A percentile compares a stretch with the other conserved stretches of the same genome.
Conservation (phyloP, 1,140 invertebrate species). For the Sipha flava region DNA sequence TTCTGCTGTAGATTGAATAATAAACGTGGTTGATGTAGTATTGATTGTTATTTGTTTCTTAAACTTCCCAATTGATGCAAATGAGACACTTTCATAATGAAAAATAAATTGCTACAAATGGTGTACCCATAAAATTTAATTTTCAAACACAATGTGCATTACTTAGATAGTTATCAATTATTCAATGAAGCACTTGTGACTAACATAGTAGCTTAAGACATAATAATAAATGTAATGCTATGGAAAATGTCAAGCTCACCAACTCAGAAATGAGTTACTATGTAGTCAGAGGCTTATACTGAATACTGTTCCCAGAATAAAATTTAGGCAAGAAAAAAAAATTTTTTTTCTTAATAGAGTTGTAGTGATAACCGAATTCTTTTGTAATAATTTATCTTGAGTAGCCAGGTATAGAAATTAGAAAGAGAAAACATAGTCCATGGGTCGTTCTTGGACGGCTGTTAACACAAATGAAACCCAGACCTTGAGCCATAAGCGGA, state of each 20-base stretch:
- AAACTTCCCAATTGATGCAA: neutral
- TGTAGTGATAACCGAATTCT: slow-evolving; percentile 8
- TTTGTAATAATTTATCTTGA: slow-evolving; percentile 27
- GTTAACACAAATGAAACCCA: slow-evolving; percentile 24
- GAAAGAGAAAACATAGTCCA: slow-evolving; percentile 24
- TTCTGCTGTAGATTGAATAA: neutral
- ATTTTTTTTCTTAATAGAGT: neutral
- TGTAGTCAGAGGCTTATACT: neutral
- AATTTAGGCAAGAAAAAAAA: slow-evolving; percentile 12
- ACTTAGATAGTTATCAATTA: neutral
- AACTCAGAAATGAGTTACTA: neutral
- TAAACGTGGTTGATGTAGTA: neutral
- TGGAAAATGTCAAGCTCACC: neutral
- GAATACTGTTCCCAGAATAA: neutral
- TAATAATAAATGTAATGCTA: neutral
- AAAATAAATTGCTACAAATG: slow-evolving; percentile 1
- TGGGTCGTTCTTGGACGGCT: neutral
- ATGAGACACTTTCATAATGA: neutral
- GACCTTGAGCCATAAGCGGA: slow-evolving; percentile 5
- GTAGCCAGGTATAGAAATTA: slow-evolving; percentile 24
- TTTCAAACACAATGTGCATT: slow-evolving; percentile 1
- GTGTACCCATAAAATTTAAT: slow-evolving; percentile 13
- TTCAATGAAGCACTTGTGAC: neutral
- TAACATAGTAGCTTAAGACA: neutral
- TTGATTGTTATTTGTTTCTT: neutral